A percentile compares a stretch with the other conserved stretches of the same genome.
phyloP scores from a whole-genome alignment of 1,140 invertebrate genomes.

The Drosophila trapezifrons region DNA sequence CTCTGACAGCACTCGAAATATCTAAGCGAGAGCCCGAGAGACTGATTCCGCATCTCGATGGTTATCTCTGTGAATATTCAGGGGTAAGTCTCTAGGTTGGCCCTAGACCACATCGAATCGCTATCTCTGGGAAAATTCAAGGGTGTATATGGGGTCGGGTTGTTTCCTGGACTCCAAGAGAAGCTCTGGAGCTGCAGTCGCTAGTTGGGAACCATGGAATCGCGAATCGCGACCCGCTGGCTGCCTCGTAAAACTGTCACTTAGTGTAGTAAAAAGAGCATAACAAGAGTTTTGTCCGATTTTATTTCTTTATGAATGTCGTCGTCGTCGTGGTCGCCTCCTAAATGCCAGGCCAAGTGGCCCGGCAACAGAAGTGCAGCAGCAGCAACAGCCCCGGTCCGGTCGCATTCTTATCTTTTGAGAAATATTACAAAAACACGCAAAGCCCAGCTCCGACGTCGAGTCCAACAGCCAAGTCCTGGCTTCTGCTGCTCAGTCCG shows the following conservation, averaged over 20 bases:
- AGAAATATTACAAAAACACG: conserved; percentile 84
- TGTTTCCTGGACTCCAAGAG: too few relatives aligned
- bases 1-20: conserved; percentile 22
- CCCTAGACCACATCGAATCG: conserved; percentile 11
- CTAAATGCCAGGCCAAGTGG: conserved; percentile 36
- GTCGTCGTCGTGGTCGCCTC: conserved; percentile 30
- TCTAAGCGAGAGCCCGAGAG: conserved; percentile 17
- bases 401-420: conserved; percentile 84
- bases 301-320: conserved; percentile 71
- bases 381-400: conserved; percentile 58
- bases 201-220: conserved; percentile 6
- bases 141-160: neutral
- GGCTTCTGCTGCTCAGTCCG: conserved; percentile 13
- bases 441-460: conserved; percentile 63
- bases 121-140: conserved; percentile 2
- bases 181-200: neutral
- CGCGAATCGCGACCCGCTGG: conserved; percentile 18
- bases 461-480: conserved; percentile 16
- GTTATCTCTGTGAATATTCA: conserved; percentile 35
- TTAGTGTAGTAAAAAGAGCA: conserved; percentile 54
- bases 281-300: conserved; percentile 52
- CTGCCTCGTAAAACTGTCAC: conserved; percentile 59
- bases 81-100: conserved; percentile 5
- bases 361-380: conserved; percentile 24
- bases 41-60: conserved; percentile 10